phyloP scores from a whole-genome alignment of 2,113 vertebrate genomes.

The Corydoras maculifer region DNA sequence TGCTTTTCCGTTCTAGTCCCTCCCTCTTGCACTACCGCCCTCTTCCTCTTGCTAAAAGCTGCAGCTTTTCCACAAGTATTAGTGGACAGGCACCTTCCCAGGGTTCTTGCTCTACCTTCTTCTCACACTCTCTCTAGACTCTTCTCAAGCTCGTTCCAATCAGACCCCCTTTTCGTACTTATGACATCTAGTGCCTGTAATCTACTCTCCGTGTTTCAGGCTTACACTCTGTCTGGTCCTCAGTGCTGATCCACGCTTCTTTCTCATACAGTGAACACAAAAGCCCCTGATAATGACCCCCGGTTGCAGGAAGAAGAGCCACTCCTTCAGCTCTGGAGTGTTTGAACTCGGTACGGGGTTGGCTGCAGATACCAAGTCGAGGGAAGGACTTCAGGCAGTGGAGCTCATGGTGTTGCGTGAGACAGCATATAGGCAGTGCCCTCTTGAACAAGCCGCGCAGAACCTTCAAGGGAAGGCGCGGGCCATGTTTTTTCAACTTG shows the following conservation, averaged over 20 bases:
- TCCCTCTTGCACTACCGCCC: constrained; percentile 23
- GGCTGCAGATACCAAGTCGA: constrained; percentile 55
- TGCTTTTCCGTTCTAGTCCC: constrained; percentile 52
- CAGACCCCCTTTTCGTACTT: constrained; percentile 77
- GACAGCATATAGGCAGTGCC: constrained; percentile 47
- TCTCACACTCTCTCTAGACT: constrained; percentile 57
- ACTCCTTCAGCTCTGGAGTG: constrained; percentile 53
- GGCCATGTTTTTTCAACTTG: constrained; percentile 29
- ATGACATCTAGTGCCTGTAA: constrained; percentile 78
- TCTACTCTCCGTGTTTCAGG: constrained; percentile 67
- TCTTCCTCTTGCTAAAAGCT: constrained; percentile 37
- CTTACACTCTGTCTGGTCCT: constrained; percentile 70
- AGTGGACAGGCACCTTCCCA: constrained; percentile 64
- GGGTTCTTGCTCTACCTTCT: constrained; percentile 39
- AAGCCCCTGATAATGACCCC: constrained; percentile 63
- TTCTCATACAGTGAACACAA: constrained; percentile 71
- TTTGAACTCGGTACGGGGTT: constrained; percentile 62
- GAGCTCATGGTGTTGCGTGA: constrained; percentile 30
- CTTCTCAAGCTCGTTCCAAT: constrained; percentile 80
- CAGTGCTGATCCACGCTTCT: constrained; percentile 65
- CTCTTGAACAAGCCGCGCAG: constrained; percentile 8
- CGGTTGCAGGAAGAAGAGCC: constrained; percentile 61
- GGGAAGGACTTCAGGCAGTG: constrained; percentile 11
- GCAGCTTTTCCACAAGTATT: constrained; percentile 59
- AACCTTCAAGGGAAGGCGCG: constrained; percentile 15